These are phyloP conservation scores for Meta bourneti DNA, from an alignment of 2,888 invertebrate genomes.

Conservation along the genomic window DNA sequence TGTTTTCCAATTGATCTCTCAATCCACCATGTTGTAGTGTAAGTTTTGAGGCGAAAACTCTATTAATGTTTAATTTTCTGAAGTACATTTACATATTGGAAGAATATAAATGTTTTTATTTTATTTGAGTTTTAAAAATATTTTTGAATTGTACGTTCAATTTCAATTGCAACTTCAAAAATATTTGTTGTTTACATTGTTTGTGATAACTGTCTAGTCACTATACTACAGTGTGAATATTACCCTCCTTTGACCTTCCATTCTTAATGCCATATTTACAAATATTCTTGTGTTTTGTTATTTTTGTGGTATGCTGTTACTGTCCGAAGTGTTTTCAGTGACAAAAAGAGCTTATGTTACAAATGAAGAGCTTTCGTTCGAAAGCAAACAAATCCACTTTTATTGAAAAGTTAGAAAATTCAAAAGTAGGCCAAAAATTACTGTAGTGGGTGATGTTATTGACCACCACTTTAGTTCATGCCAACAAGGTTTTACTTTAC, in stretches of 20 bases:
- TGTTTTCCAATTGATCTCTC: constrained; percentile 36
- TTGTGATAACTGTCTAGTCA: constrained; percentile 1
- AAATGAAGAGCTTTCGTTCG: too few relatives aligned
- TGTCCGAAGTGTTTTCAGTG: neutral
- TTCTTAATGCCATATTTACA: neutral
- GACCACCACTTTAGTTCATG: too few relatives aligned
- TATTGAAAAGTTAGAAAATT: too few relatives aligned
- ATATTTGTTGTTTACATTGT: neutral
- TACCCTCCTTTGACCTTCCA: neutral
- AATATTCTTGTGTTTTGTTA: neutral
- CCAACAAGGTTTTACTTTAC: too few relatives aligned
- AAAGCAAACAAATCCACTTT: too few relatives aligned
- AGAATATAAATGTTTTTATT: neutral
- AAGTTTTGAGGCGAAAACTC: too few relatives aligned
- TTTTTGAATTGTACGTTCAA: neutral
- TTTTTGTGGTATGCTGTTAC: neutral
- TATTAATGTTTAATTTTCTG: too few relatives aligned
- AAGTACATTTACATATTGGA: too few relatives aligned
- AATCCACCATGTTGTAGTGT: constrained; percentile 31
- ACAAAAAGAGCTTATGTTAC: neutral
- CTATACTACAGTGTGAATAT: neutral
- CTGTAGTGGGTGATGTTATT: too few relatives aligned
- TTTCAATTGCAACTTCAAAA: neutral
- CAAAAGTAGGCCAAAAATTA: too few relatives aligned
- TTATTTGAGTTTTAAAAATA: neutral